These are phyloP conservation scores for Pituophis catenifer DNA, from an alignment of 2,113 vertebrate species.

Conservation along the genomic window DNA sequence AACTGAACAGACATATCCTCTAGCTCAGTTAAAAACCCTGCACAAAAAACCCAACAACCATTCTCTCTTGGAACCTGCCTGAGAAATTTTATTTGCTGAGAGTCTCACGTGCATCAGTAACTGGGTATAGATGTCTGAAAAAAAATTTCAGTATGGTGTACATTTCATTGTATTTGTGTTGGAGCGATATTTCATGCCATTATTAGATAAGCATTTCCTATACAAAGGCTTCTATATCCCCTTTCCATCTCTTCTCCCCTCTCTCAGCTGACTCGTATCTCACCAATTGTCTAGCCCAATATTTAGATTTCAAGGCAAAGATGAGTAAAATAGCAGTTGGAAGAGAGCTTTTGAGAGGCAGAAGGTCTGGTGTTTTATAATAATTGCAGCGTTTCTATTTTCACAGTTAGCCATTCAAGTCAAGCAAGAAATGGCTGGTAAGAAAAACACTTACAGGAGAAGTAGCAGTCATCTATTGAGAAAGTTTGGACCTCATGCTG, in stretches of 20 bases:
- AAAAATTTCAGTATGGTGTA: neutral
- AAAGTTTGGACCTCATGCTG: conserved; percentile 3
- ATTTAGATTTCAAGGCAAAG: conserved; percentile 24
- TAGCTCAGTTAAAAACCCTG: neutral
- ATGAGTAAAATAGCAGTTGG: conserved; percentile 34
- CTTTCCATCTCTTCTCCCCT: neutral
- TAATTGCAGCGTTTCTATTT: conserved; percentile 11
- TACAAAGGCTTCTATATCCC: neutral
- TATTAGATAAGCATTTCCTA: neutral
- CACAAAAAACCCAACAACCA: neutral
- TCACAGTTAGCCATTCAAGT: conserved; percentile 11
- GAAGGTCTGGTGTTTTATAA: neutral
- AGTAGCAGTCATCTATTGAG: conserved; percentile 29
- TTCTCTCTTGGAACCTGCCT: neutral
- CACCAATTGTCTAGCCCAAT: conserved; percentile 12
- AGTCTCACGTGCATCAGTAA: neutral
- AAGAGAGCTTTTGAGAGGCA: conserved; percentile 16
- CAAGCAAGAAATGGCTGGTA: conserved; percentile 27
- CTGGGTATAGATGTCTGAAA: conserved; percentile 1
- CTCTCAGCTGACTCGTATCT: conserved; percentile 1
- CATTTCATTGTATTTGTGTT: neutral
- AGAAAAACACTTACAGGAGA: conserved; percentile 17
- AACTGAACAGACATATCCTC: no score
- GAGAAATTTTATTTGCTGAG: neutral
- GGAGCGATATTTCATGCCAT: conserved; percentile 3